Percentiles rank a stretch among this genome's conserved stretches.
These are phyloP conservation scores for Odontophorus gujanensis DNA, from an alignment of 2,113 vertebrate species.

Conservation along the genomic window DNA sequence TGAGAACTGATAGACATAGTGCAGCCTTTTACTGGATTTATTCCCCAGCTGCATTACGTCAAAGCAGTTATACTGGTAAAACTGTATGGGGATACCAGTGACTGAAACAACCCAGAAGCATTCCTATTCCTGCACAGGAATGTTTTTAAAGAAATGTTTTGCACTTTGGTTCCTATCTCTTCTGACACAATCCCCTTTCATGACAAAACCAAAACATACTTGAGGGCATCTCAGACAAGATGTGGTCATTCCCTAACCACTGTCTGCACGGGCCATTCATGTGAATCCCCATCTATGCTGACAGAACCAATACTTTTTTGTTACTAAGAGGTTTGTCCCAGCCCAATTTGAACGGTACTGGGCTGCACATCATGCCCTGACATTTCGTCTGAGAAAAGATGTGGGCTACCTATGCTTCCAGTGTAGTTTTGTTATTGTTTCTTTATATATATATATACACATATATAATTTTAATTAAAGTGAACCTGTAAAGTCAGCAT, in stretches of 20 bases:
- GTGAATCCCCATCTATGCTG: not conserved
- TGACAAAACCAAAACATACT: not conserved
- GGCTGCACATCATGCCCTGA: not conserved
- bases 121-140: not conserved
- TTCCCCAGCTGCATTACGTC: not conserved
- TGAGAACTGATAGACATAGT: not conserved
- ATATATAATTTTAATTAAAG: not conserved
- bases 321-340: not conserved
- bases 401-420: not conserved
- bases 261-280: not conserved
- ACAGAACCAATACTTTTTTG: not conserved
- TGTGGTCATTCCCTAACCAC: not conserved
- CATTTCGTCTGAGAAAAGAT: not conserved
- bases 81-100: not conserved
- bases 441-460: no score
- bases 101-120: not conserved
- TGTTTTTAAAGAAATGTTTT: accelerated
- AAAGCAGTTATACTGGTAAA: not conserved
- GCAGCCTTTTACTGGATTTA: not conserved
- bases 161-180: not conserved
- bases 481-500: not conserved
- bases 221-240: not conserved
- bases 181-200: not conserved
- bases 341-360: not conserved
- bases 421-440: no score